Conservation (phyloP, 1,140 invertebrate genomes). For the Danaus plexippus region DNA sequence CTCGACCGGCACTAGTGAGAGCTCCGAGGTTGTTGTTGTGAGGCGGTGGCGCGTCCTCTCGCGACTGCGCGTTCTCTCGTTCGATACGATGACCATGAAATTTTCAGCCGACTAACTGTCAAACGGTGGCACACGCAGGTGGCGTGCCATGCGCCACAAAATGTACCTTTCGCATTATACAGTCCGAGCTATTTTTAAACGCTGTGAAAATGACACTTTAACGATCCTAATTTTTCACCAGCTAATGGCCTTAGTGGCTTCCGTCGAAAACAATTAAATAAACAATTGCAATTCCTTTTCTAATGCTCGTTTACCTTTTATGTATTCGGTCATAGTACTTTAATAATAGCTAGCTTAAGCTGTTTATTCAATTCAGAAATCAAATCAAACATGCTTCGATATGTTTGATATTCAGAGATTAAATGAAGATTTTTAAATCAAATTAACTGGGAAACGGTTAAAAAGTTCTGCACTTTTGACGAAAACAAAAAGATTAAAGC, state of each 20-base stretch:
- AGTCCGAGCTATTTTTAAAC: not conserved
- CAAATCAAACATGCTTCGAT: no score
- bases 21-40: slow-evolving; percentile 49
- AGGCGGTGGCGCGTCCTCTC: slow-evolving; percentile 28
- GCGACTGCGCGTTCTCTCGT: slow-evolving; percentile 51
- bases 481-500: no score
- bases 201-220: slow-evolving; percentile 1
- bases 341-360: no score
- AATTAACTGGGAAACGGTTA: no score
- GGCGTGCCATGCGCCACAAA: slow-evolving; percentile 27
- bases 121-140: slow-evolving; percentile 58
- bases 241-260: no score
- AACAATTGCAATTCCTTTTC: not conserved
- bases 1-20: slow-evolving; percentile 31
- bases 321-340: no score
- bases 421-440: no score
- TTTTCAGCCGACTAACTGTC: slow-evolving; percentile 61
- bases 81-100: slow-evolving; percentile 68
- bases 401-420: no score
- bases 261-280: not conserved
- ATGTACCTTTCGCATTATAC: slow-evolving; percentile 8
- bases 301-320: no score
- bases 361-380: no score
- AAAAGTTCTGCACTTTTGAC: no score
- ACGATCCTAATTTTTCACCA: no score